Conservation (phyloP, 1,140 invertebrate species). For the Drosophila ficusphila region DNA sequence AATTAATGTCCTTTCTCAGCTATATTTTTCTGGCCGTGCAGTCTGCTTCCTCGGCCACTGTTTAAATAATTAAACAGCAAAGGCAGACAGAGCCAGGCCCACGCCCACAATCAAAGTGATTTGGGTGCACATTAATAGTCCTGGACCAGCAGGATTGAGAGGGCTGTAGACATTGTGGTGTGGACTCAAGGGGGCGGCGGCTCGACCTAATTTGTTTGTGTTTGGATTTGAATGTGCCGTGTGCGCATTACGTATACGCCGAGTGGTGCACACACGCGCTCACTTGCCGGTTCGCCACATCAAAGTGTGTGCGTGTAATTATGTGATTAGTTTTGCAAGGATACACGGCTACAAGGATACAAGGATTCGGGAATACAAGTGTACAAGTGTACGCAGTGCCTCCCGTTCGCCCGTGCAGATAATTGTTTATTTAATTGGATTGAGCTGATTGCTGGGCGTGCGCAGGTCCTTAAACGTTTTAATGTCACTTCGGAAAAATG, state of each 20-base stretch:
- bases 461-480: conserved; percentile 27
- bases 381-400: background rate
- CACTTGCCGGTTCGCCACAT: conserved; percentile 33
- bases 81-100: conserved; percentile 7
- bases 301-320: conserved; percentile 62
- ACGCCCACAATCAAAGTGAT: conserved; percentile 62
- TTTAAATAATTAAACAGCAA: conserved; percentile 70
- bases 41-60: conserved; percentile 18
- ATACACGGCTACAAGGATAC: too few species aligned
- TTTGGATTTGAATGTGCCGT: conserved; percentile 51
- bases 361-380: too few species aligned
- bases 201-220: conserved; percentile 47
- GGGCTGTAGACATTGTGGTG: conserved; percentile 16
- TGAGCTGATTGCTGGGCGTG: conserved; percentile 40
- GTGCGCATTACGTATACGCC: conserved; percentile 29
- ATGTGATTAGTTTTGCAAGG: conserved; percentile 60
- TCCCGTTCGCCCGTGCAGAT: conserved; percentile 23
- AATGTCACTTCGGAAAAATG: conserved; percentile 19
- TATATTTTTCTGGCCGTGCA: conserved; percentile 1
- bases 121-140: conserved; percentile 63
- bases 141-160: conserved; percentile 8
- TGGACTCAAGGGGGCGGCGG: conserved; percentile 9
- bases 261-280: conserved; percentile 3
- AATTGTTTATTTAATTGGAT: conserved; percentile 62
- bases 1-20: background rate